Percentiles rank a stretch among this genome's conserved stretches.
Conservation (phyloP, 2,888 invertebrate genomes). For the Cosmia trapezina region DNA sequence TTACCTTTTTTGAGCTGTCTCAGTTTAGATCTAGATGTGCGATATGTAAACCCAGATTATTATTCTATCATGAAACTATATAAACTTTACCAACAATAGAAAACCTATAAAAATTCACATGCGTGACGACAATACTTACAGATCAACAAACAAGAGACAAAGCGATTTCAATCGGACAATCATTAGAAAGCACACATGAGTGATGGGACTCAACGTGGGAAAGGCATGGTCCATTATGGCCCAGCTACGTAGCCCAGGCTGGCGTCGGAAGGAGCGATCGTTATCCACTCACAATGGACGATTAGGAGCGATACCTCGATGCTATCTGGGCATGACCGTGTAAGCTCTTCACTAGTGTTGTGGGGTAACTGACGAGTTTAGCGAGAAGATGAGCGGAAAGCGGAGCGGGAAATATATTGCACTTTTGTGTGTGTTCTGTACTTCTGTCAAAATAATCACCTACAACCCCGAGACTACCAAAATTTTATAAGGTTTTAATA, state of each 20-base stretch:
- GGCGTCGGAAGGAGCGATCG: slow-evolving; percentile 70
- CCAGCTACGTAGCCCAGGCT: slow-evolving; percentile 58
- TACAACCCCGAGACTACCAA: too few species aligned
- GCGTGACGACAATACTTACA: slow-evolving; percentile 8
- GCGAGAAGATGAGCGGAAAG: not conserved
- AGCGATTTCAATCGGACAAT: slow-evolving; percentile 46
- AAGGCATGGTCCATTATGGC: slow-evolving; percentile 71
- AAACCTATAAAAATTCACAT: slow-evolving; percentile 10
- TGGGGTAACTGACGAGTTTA: slow-evolving; percentile 51
- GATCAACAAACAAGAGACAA: slow-evolving; percentile 34
- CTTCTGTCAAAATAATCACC: not conserved
- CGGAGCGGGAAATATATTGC: not conserved
- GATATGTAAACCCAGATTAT: not conserved
- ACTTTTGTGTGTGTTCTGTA: not conserved
- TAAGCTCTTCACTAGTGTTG: slow-evolving; percentile 72
- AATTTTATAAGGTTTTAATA: too few species aligned
- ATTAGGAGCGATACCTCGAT: slow-evolving; percentile 82
- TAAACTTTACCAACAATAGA: not conserved
- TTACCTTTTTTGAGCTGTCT: too few species aligned
- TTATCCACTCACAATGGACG: slow-evolving; percentile 82
- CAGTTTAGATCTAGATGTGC: too few species aligned
- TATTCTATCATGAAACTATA: not conserved
- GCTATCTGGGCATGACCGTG: slow-evolving; percentile 75
- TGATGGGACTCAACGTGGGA: slow-evolving; percentile 65
- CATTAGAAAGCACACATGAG: slow-evolving; percentile 73